Evolutionary conservation across 2,113 vertebrate species (phyloP), one percentile per base, ranked within the genome.

Genomic region (Furnarius figulus): DNA sequence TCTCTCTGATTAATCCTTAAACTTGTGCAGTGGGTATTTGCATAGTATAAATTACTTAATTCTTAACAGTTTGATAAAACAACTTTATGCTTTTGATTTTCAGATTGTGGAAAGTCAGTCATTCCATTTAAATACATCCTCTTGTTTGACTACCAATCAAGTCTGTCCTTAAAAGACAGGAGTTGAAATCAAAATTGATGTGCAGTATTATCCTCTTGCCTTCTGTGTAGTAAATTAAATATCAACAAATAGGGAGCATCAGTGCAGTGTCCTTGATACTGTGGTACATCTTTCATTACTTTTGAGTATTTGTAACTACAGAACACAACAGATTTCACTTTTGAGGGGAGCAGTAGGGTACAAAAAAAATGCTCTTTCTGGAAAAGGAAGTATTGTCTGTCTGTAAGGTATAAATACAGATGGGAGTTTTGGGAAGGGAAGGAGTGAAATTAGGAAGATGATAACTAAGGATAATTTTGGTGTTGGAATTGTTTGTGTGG

Each of bases 401-500:
- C 21, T 2, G 0, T 55, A 87, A 91, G 46, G 42, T 42, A n/a
- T 14, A 56, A 62, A 49, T 35, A 31, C 17, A 72, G 74, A 56
- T 81, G 63, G 0, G 5, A 82, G 24, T 15, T 47, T 87, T 83
- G 53, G 30, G 79, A 89, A 91, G 10, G 14, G 40, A 83, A 75
- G 2, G 11, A 63, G 47, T 50, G 52, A 63, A 91, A 89, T 89
- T 52, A 71, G 23, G 42, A 78, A 78, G 14, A 47, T 47, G 21
- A 30, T 75, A 76, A 75, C 79, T 82, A 61, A 74, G 82, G 70
- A 44, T 85, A 8, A 30, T 80, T 82, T 82, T 21, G 17, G 44
- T 47, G 5, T 89, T 68, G 58, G 17, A 89, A 47, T 82, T 87
- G 6, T 88, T 94, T 91, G 39, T 62, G 82, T 94, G 40, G 71